Conservation (phyloP, 92 coral and sea anemone species). For the Epizoanthus illoricatus region DNA sequence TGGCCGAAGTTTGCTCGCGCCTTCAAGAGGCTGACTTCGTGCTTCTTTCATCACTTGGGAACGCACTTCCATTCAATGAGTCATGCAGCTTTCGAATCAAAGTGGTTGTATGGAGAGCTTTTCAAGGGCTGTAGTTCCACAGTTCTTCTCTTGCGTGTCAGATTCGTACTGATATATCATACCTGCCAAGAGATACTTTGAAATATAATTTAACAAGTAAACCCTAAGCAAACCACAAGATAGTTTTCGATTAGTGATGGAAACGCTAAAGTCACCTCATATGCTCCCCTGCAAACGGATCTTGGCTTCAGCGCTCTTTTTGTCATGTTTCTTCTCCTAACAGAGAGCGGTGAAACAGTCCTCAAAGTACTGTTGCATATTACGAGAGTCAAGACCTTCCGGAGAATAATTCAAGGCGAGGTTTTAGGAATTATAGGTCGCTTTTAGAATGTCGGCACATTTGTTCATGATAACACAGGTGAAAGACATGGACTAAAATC, state of each 20-base stretch:
- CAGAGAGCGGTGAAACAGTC: neutral
- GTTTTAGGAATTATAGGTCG: slow-evolving; percentile 22
- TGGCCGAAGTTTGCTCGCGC: slow-evolving; percentile 29
- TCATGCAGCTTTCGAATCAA: slow-evolving; percentile 41
- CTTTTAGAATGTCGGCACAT: slow-evolving; percentile 30
- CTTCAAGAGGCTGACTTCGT: neutral
- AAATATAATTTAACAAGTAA: slow-evolving; percentile 68
- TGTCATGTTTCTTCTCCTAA: slow-evolving; percentile 11
- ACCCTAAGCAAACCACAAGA: slow-evolving; percentile 68
- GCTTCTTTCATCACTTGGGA: slow-evolving; percentile 37
- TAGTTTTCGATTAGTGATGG: slow-evolving; percentile 57
- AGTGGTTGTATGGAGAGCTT: slow-evolving; percentile 62
- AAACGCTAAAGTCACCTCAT: slow-evolving; percentile 40
- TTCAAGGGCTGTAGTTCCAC: slow-evolving; percentile 57
- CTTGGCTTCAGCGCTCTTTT: slow-evolving; percentile 25
- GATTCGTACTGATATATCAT: slow-evolving; percentile 47
- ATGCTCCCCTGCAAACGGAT: slow-evolving; percentile 24
- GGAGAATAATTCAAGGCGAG: slow-evolving; percentile 44
- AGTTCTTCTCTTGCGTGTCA: slow-evolving; percentile 49
- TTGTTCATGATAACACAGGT: slow-evolving; percentile 43
- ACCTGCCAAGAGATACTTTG: slow-evolving; percentile 68
- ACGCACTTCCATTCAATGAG: slow-evolving; percentile 26
- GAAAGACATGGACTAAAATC: slow-evolving; percentile 23
- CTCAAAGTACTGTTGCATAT: neutral
- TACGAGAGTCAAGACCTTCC: slow-evolving; percentile 45